Conservation (phyloP, 30 jellyfish, hydroid and myxozoan genomes). For the Sanderia malayensis region DNA sequence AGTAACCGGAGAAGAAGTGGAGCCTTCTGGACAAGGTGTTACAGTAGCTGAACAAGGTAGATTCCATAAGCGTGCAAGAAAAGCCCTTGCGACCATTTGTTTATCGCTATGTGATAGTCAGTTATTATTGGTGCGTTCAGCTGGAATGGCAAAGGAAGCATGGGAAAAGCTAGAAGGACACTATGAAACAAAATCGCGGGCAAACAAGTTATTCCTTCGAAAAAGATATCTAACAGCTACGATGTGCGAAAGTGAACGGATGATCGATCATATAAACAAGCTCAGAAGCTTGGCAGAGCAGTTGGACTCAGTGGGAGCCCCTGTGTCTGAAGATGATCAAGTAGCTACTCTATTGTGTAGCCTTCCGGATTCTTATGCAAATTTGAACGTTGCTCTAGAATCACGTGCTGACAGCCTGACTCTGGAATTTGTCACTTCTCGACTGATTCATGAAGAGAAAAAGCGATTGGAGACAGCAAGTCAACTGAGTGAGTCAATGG, state of each 20-base stretch:
- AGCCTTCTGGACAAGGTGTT: too few species aligned
- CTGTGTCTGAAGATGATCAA: too few species aligned
- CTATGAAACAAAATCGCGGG: not conserved
- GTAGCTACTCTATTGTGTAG: not conserved
- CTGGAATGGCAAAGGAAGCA: not conserved
- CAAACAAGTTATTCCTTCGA: not conserved
- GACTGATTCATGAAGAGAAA: not conserved
- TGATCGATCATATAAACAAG: slow-evolving; percentile 7
- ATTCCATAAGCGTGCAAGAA: too few species aligned
- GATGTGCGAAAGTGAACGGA: not conserved
- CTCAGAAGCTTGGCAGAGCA: not conserved
- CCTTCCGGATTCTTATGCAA: slow-evolving; percentile 8
- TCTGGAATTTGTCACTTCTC: not conserved
- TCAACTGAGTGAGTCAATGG: not conserved
- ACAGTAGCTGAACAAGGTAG: too few species aligned
- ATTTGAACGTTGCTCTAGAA: slow-evolving; percentile 12
- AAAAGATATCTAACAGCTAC: not conserved
- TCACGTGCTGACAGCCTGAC: not conserved
- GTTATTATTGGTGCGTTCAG: too few species aligned
- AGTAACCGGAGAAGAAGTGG: too few species aligned
- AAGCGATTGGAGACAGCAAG: not conserved
- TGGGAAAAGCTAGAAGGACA: not conserved
- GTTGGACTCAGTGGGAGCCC: too few species aligned
- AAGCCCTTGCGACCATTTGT: too few species aligned
- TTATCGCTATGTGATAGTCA: too few species aligned